A percentile compares a stretch with the other conserved stretches of the same genome.
These are phyloP conservation scores for Alloplasta piceator DNA, from an alignment of 2,888 invertebrate genomes.

Conservation along the genomic window DNA sequence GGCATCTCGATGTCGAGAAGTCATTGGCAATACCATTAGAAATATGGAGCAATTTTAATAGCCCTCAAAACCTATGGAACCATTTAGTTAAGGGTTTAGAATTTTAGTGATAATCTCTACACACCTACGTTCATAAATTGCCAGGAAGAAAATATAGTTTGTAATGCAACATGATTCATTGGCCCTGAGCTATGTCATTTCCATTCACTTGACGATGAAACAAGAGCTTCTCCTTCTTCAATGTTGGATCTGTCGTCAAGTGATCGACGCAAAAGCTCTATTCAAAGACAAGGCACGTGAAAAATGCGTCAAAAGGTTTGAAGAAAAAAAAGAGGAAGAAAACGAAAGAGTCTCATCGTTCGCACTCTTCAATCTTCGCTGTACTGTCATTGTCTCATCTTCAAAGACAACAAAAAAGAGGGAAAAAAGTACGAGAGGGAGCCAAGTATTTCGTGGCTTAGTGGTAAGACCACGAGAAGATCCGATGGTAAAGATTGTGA, in stretches of 20 bases:
- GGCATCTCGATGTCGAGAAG: too few species aligned
- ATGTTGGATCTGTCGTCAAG: neutral
- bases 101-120: too few species aligned
- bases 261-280: conserved; percentile 38
- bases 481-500: conserved; percentile 39
- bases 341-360: conserved; percentile 27
- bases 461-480: conserved; percentile 45
- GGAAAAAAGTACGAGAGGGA: neutral
- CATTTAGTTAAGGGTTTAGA: too few species aligned
- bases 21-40: too few species aligned
- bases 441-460: conserved; percentile 2
- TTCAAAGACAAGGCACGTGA: conserved; percentile 38
- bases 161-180: too few species aligned
- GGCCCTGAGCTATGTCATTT: too few species aligned
- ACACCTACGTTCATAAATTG: too few species aligned
- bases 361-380: conserved; percentile 3
- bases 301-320: conserved; percentile 25
- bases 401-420: conserved; percentile 36
- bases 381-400: conserved; percentile 8
- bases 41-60: too few species aligned
- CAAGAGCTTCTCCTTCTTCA: neutral
- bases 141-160: too few species aligned
- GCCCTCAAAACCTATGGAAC: too few species aligned
- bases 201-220: neutral
- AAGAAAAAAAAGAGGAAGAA: neutral